Percentiles rank a stretch among this genome's conserved stretches.
Conservation (phyloP, 2,888 invertebrate genomes). For the Hesperia comma region DNA sequence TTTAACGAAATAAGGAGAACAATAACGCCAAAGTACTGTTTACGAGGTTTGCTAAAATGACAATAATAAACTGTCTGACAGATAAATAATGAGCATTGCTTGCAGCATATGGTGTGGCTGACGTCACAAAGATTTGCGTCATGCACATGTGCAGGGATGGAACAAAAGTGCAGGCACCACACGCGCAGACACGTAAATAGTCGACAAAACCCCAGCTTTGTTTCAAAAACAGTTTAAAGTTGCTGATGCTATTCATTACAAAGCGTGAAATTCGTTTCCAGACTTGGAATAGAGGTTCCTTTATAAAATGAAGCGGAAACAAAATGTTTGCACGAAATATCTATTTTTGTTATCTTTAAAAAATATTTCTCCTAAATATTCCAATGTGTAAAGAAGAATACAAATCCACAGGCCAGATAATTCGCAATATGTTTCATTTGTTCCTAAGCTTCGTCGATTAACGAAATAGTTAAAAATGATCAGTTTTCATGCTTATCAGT, state of each 20-base stretch:
- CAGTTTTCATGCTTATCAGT: too few species aligned
- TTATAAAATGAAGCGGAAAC: not conserved
- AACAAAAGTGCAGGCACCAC: constrained; percentile 45
- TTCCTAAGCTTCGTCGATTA: too few species aligned
- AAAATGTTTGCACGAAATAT: not conserved
- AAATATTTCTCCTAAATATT: too few species aligned
- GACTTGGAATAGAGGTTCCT: not conserved
- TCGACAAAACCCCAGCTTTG: constrained; percentile 15
- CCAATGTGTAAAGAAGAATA: too few species aligned
- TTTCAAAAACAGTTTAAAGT: constrained; percentile 8
- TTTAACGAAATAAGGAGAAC: too few species aligned
- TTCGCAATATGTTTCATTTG: too few species aligned
- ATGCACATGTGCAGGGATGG: constrained; percentile 44
- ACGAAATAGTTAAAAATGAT: too few species aligned
- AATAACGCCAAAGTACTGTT: not conserved
- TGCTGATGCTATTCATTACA: not conserved
- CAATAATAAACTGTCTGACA: constrained; percentile 11
- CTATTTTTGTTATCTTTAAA: too few species aligned
- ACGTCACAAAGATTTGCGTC: constrained; percentile 46
- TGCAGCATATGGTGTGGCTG: constrained; percentile 36
- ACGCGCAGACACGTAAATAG: constrained; percentile 47
- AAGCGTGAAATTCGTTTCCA: not conserved
- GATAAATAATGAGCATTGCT: constrained; percentile 14
- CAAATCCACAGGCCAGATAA: too few species aligned
- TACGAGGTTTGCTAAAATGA: constrained; percentile 8